Evolutionary conservation across 2,113 vertebrate genomes (phyloP), one percentile per base, ranked within the genome.

Genomic region (Sitta europaea): DNA sequence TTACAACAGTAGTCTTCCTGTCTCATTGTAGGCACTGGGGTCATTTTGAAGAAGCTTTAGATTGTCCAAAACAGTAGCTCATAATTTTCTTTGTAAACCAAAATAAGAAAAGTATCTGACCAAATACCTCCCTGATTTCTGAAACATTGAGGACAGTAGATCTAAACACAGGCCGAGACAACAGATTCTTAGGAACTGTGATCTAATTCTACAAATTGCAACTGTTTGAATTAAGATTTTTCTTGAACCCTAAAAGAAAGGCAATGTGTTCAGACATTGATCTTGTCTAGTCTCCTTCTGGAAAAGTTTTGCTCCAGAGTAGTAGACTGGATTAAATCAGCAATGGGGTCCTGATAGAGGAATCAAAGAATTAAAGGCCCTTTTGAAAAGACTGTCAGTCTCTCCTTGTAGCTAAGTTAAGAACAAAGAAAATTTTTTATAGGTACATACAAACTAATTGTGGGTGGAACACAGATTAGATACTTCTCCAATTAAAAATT

Each of bases 341-440:
- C 71, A 84, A 55, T 47, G 17, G 59, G 3, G 14, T 86, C 27
- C 43, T 74, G 29, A 67, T 2, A 65, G 57, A 67, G 14, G 14
- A 67, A 71, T 65, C 28, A 62, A 77, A 48, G n/a, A n/a, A n/a
- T n/a, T n/a, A n/a, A n/a, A n/a, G n/a, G n/a, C n/a, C n/a, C n/a
- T n/a, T n/a, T n/a, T n/a, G n/a, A n/a, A n/a, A n/a, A n/a, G n/a
- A n/a, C n/a, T n/a, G n/a, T n/a, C n/a, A n/a, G 27, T 40, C 10
- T 25, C 11, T 82, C 58, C 24, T 33, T 20, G 17, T 48, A 71
- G 14, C 6, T 82, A 40, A 91, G 66, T 59, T 51, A 68, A 61
- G 29, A 93, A 61, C 23, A 88, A 85, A 88, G 11, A 9, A 78
- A 93, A 59, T 43, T n/a, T 65, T 92, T 78, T 71, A 43, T 28